These are phyloP conservation scores for Homalodisca vitripennis DNA, from an alignment of 1,140 invertebrate genomes.

Conservation along the genomic window DNA sequence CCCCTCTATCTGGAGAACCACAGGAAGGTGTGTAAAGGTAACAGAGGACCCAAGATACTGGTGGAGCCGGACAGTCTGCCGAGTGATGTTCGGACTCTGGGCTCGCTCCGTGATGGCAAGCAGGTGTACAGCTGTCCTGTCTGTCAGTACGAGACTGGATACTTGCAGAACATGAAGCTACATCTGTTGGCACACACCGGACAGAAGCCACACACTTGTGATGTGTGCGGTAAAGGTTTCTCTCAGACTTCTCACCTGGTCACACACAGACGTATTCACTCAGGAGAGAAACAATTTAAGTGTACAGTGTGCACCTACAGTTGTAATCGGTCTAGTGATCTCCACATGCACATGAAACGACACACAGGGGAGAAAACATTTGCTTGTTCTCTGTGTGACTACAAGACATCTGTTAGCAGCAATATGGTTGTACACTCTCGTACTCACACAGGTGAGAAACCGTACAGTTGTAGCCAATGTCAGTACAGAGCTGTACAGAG, in stretches of 20 bases:
- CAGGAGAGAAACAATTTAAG: not conserved
- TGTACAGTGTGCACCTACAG: not conserved
- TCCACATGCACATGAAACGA: slow-evolving; percentile 54
- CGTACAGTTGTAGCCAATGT: slow-evolving; percentile 48
- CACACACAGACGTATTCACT: not conserved
- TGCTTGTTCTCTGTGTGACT: slow-evolving; percentile 55
- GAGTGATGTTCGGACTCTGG: not conserved
- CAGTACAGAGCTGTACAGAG: slow-evolving; percentile 48
- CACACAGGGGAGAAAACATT: slow-evolving; percentile 56
- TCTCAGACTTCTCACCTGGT: slow-evolving; percentile 33
- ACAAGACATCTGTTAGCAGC: slow-evolving; percentile 35
- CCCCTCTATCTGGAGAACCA: not conserved
- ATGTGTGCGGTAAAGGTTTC: slow-evolving; percentile 56
- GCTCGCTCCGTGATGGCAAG: not conserved
- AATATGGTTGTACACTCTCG: not conserved
- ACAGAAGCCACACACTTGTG: slow-evolving; percentile 24
- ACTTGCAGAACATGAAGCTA: slow-evolving; percentile 50
- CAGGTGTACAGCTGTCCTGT: slow-evolving; percentile 34
- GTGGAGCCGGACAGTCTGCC: not conserved
- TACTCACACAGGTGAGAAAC: slow-evolving; percentile 54
- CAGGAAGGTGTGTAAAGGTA: not conserved
- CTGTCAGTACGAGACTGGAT: slow-evolving; percentile 57
- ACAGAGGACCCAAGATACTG: not conserved
- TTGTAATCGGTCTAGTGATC: slow-evolving; percentile 48
- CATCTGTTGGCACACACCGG: slow-evolving; percentile 12